Evolutionary conservation across 2,797 vertebrate species (phyloP).

Genomic region (Gallinago nigripennis): DNA sequence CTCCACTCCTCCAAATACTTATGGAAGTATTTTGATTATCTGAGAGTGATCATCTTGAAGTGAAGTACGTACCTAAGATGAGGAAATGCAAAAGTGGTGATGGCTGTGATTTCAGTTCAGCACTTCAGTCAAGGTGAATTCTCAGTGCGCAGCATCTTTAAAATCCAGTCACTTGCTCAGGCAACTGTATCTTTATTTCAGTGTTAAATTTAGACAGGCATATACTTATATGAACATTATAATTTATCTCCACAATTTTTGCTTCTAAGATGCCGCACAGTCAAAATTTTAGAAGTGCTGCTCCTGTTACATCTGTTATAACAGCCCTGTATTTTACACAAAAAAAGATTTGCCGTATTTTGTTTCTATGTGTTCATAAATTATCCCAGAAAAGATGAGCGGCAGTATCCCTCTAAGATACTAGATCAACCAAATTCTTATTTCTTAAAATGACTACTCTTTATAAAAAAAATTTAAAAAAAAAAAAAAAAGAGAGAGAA

Average conservation of each 20-base stretch:
- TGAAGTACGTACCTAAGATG: neutral
- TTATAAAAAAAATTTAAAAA: neutral
- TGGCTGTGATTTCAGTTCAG: slow-evolving; percentile 16
- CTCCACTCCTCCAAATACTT: neutral
- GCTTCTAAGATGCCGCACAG: neutral
- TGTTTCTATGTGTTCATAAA: neutral
- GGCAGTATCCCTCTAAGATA: neutral
- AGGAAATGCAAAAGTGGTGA: neutral
- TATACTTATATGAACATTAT: neutral
- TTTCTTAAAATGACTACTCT: neutral
- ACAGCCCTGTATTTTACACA: neutral
- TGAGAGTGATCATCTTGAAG: neutral
- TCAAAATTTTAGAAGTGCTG: neutral
- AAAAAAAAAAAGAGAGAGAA: neutral
- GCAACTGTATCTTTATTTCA: neutral
- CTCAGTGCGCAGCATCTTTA: neutral
- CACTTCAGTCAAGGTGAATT: slow-evolving; percentile 36
- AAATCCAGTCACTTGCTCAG: slow-evolving; percentile 9
- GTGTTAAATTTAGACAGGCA: neutral
- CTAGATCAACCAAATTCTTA: neutral
- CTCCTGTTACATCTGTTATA: neutral
- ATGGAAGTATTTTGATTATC: neutral
- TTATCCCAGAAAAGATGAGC: neutral
- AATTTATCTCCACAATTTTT: neutral
- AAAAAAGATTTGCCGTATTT: neutral